Evolutionary conservation across 2,888 invertebrate species (phyloP), one percentile per base, ranked within the genome.

Genomic region (Campoplex nolae): DNA sequence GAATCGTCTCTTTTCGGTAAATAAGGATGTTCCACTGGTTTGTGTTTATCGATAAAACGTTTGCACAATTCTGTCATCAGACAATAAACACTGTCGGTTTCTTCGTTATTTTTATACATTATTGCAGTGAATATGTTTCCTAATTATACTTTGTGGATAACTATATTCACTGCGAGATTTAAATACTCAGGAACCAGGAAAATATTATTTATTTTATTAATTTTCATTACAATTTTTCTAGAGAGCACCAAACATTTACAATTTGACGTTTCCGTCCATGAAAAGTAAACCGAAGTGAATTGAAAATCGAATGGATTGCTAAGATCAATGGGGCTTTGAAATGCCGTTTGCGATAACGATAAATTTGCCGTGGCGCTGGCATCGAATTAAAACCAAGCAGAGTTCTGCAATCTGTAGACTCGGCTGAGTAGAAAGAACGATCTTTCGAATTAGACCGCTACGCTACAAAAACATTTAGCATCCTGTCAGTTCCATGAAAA

Each of bases 11-110:
- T 88, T 42, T 78, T 86, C 0, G 89, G 87, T 68, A 85, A 73
- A 67, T 88, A 84, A 68, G 83, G 83, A 77, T 89, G 83, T 48
- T 91, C 84, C 23, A 81, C 87, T 38, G 84, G 67, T 4, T 84
- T 78, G 68, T 91, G 78, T 51, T 88, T 88, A 32, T 90, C 88
- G 18, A 91, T 83, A 54, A 92, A 89, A 42, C 90, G 91, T 78
- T 88, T 87, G 83, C 93, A 92, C 58, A 94, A 88, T 83, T 91
- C 84, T 8, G 92, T 92, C 28, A 94, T 45, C 6, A 94, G 92
- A 71, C 90, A 90, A 79, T 93, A 94, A 76, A 93, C 91, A 82
- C 91, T 90, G 54, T 51, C 38, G 23, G 56, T 73, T 62, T 89
- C 90, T 54, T 89, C 89, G 48, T 88, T 79, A n/a, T 74, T 74